Base-by-base conservation (phyloP, 2,888 invertebrate genomes). In the Synergus umbraculus region DNA sequence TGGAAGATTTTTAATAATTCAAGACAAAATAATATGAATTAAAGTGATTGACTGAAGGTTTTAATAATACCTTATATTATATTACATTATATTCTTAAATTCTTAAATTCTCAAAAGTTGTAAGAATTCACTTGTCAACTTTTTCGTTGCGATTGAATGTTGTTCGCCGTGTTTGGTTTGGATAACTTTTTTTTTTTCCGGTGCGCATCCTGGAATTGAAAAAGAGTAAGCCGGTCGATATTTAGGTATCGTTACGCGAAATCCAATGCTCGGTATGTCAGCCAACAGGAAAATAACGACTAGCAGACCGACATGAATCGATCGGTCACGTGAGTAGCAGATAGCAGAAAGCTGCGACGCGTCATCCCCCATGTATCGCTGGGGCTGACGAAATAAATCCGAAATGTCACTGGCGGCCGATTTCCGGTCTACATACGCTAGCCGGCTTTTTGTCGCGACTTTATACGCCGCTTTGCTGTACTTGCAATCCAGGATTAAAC, bases 231-330 rank as follows among this genome's bases (percentile, higher is more conserved):
- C 54, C 37, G 73, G 37, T 73, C 54, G 73, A 73, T 73, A 73
- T 73, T 73, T 73, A 73, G 73, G 73, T 73, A 73, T 73, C 73
- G 54, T 73, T 73, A 73, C 54, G 49, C 49, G 54, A 73, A 73
- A 73, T 41, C 73, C 73, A 73, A 73, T 73, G 73, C 73, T 73
- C 49, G 54, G 49, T 73, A 73, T 73, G 73, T 73, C 73, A 73
- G 10, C 41, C 73, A 54, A 54, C 49, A 49, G 73, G 37, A 73
- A 73, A 73, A 54, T 73, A 73, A 73, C 73, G 54, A 49, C 73
- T 54, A 54, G 54, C 73, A 73, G 54, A 73, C n/a, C 37, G 54
- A 73, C 73, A 73, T 69, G 73, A 73, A 73, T 73, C 73, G 73
- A 73, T 73, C 73, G 73, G 73, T 73, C 73, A 73, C 73, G 73